A percentile compares a stretch with the other conserved stretches of the same genome.
Conservation (phyloP, 2,888 invertebrate species). For the Serripes groenlandicus region DNA sequence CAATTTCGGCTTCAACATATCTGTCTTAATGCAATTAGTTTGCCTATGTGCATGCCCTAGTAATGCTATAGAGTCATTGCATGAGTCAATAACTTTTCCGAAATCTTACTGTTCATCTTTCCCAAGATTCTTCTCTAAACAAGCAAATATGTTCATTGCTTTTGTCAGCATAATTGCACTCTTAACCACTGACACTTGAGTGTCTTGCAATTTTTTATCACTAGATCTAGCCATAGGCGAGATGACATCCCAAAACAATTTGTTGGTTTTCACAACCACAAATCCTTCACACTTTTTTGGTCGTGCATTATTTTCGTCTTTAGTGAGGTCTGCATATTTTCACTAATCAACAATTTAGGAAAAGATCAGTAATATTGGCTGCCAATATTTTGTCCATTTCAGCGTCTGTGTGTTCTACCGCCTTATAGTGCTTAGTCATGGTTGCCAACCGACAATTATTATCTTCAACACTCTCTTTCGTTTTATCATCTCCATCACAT, state of each 20-base stretch:
- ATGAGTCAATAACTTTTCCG: slow-evolving; percentile 20
- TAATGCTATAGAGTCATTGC: slow-evolving; percentile 34
- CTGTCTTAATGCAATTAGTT: slow-evolving; percentile 30
- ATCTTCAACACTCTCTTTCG: too few species aligned
- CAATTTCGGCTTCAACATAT: slow-evolving; percentile 42
- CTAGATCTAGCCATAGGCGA: slow-evolving; percentile 4
- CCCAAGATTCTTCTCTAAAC: slow-evolving; percentile 9
- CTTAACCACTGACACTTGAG: slow-evolving; percentile 39
- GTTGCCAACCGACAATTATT: not conserved
- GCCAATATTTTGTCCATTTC: not conserved
- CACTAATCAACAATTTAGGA: slow-evolving; percentile 40
- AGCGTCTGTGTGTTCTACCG: not conserved
- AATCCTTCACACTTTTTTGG: slow-evolving; percentile 51
- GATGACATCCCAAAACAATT: slow-evolving; percentile 41
- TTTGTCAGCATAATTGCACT: slow-evolving; percentile 47
- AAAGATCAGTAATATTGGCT: slow-evolving; percentile 12
- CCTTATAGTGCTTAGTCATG: not conserved
- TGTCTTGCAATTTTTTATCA: slow-evolving; percentile 38
- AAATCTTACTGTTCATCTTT: slow-evolving; percentile 2
- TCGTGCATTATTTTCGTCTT: slow-evolving; percentile 33
- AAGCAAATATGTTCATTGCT: slow-evolving; percentile 29
- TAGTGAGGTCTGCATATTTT: slow-evolving; percentile 31
- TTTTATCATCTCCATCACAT: too few species aligned
- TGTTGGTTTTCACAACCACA: slow-evolving; percentile 30
- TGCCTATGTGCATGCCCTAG: slow-evolving; percentile 56